Conservation (phyloP, 2,113 vertebrate species). For the Loxodonta africana region DNA sequence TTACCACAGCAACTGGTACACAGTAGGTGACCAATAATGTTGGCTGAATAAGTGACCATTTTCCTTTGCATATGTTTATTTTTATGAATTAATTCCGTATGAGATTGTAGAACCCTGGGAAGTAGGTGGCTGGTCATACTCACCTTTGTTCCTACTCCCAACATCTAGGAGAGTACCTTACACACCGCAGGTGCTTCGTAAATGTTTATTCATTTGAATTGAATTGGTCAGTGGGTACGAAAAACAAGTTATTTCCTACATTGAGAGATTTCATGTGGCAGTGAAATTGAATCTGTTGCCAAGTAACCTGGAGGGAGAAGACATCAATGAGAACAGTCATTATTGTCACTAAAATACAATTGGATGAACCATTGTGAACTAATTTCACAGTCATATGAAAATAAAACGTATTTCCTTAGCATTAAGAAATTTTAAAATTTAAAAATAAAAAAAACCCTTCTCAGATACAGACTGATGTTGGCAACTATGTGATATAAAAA, state of each 20-base stretch:
- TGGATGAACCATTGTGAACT: no score
- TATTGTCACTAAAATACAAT: constrained; percentile 52
- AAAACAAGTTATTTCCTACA: constrained; percentile 5
- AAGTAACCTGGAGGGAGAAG: not conserved
- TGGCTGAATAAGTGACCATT: not conserved
- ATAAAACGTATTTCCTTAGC: no score
- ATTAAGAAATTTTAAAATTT: no score
- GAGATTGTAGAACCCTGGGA: not conserved
- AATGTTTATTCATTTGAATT: no score
- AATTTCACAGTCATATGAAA: no score
- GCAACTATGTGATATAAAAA: no score
- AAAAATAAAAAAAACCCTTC: no score
- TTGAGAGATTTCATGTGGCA: not conserved
- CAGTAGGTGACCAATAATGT: not conserved
- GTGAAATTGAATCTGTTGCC: not conserved
- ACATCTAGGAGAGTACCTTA: not conserved
- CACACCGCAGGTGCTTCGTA: no score
- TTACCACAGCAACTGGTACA: not conserved
- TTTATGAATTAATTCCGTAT: not conserved
- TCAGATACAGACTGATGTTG: no score
- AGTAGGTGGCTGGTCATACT: not conserved
- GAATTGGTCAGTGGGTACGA: not conserved
- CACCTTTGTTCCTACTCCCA: not conserved
- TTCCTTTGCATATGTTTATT: not conserved
- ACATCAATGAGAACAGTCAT: constrained; percentile 25